A percentile compares a stretch with the other conserved stretches of the same genome.
phyloP scores from a whole-genome alignment of 2,113 vertebrate species.

The Lichenostomus cassidix region DNA sequence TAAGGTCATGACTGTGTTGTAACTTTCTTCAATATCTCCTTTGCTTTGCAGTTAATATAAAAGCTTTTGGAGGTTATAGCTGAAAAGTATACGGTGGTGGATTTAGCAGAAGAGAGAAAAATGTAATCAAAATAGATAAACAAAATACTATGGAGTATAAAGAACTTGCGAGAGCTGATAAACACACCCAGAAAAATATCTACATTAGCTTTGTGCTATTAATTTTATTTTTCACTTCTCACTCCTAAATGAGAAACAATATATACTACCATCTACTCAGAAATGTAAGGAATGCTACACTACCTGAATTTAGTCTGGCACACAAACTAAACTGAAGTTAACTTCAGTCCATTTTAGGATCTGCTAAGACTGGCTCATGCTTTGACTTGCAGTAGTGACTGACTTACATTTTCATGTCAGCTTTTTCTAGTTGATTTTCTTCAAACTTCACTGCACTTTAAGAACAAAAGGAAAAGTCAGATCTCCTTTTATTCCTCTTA shows the following conservation, averaged over 20 bases:
- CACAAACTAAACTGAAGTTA: background rate
- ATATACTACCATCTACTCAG: background rate
- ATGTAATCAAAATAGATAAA: background rate
- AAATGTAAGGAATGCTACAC: slow-evolving; percentile 55
- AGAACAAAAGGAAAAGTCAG: background rate
- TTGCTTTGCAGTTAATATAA: background rate
- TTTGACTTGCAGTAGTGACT: background rate
- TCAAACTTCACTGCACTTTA: background rate
- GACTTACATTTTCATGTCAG: background rate
- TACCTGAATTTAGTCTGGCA: slow-evolving; percentile 28
- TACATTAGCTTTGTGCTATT: background rate
- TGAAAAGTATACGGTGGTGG: background rate
- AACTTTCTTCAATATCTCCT: background rate
- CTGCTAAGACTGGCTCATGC: background rate
- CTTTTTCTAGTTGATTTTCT: background rate
- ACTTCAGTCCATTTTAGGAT: background rate
- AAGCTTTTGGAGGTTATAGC: background rate
- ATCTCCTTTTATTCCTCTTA: background rate
- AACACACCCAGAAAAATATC: background rate
- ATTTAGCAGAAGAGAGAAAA: background rate
- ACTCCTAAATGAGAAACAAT: background rate
- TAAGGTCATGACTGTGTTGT: background rate
- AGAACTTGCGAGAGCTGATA: background rate
- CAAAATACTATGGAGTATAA: background rate
- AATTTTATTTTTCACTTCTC: background rate